Percentiles rank a stretch among this genome's conserved stretches.
phyloP scores from a whole-genome alignment of 2,888 invertebrate species.

The Dynastes grantii region DNA sequence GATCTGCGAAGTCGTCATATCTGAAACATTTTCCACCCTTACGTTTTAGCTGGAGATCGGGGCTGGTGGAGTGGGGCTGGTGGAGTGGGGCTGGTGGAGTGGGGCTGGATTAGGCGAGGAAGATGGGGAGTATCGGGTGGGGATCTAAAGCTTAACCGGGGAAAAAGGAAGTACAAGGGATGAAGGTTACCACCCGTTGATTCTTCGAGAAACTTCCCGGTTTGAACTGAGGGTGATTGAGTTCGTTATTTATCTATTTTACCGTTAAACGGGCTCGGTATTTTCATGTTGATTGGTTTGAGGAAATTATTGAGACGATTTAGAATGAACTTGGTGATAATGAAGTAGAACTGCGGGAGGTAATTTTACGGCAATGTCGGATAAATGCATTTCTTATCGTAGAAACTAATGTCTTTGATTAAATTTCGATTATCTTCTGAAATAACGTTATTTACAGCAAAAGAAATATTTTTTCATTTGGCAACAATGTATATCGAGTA shows the following conservation, averaged over 20 bases:
- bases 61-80: not conserved
- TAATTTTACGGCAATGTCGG: too few species aligned
- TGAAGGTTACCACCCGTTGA: not conserved
- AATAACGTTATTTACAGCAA: not conserved
- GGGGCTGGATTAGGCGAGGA: not conserved
- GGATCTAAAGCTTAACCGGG: not conserved
- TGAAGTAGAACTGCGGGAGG: too few species aligned
- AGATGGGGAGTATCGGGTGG: not conserved
- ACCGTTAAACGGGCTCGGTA: not conserved
- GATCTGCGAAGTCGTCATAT: conserved; percentile 94
- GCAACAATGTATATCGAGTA: too few species aligned
- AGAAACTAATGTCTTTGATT: too few species aligned
- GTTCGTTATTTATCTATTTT: conserved; percentile 19
- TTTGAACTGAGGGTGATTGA: not conserved
- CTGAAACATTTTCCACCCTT: conserved; percentile 73
- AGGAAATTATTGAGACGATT: not conserved
- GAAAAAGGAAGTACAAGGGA: not conserved
- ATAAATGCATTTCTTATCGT: too few species aligned
- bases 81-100: not conserved
- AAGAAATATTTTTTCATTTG: not conserved
- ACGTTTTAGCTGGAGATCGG: conserved; percentile 30
- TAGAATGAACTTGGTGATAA: not conserved
- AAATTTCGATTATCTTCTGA: not conserved
- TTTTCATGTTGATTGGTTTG: not conserved
- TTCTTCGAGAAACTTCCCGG: not conserved